Evolutionary conservation across 2,888 invertebrate species (phyloP), one percentile per base, ranked within the genome.

Genomic region (Platycheirus rosarum): DNA sequence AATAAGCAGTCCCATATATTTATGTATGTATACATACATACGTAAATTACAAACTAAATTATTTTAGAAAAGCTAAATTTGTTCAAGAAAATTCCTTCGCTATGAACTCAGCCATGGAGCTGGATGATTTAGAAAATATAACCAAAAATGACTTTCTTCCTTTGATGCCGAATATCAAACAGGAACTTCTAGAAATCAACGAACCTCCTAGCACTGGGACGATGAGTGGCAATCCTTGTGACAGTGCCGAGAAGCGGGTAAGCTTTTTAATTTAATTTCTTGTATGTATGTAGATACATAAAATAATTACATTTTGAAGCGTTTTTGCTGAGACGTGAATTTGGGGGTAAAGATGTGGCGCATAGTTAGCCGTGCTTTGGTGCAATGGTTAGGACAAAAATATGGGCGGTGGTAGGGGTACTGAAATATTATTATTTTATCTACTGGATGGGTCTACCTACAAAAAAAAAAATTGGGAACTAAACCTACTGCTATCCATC

Each of bases 181-280:
- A 91, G 85, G 90, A 91, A 75, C 89, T 89, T 75, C 77, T 90
- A 84, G 89, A 89, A 82, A 86, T 86, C 0, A 87, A 87, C 49
- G 88, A 87, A 65, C 85, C 87, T 42, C 85, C 86, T 5, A 86
- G 76, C 37, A 80, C 86, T 42, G 86, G 86, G 14, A 86, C 85
- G 1, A 85, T 87, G 23, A 86, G 88, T 84, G 88, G 89, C 11
- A 90, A 90, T 87, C 89, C 90, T 62, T 91, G 90, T 66, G 91
- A 91, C 77, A 91, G 91, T 84, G 91, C 89, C 16, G 91, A 91
- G 66, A 91, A 91, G 85, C 88, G 90, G 87, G 91, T 91, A 88
- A 89, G 90, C 49, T 42, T 35, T 53, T 68, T 49, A 26, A 35
- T 78, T 40, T 18, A 20, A 23, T 60, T 16, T 16, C 35, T 29